Conservation (phyloP, 2,113 vertebrate genomes). For the Ovis aries region ARS-UI_Ramb_v3.0 NC_056068.1:40656501-40657000, state of each 20-base stretch:
- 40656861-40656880: background rate
- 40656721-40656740: background rate
- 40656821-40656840: background rate
- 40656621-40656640: background rate
- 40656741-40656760: background rate
- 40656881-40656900: background rate
- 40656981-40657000: background rate
- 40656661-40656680: background rate
- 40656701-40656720: background rate
- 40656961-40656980: background rate
- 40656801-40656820: background rate
- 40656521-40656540: background rate
- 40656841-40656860: background rate
- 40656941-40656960: background rate
- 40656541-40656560: background rate
- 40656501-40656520: background rate
- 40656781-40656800: conserved; percentile 9
- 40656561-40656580: background rate
- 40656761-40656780: background rate
- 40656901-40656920: background rate
- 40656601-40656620: background rate
- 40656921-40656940: background rate
- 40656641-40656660: background rate
- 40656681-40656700: background rate
- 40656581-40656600: background rate